Conservation (phyloP, 2,888 invertebrate genomes). For the Cerastoderma edule region DNA sequence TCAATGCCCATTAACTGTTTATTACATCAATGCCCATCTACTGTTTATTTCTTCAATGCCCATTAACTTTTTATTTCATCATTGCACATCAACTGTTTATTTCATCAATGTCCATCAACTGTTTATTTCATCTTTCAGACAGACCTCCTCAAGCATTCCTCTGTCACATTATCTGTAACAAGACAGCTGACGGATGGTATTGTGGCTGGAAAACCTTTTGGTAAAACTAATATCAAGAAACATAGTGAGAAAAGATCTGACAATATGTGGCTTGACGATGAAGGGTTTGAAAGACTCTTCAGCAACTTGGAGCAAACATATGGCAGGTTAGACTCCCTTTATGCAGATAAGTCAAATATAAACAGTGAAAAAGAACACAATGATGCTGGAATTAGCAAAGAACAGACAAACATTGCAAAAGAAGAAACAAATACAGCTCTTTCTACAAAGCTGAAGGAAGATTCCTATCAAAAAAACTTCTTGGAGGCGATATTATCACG, state of each 20-base stretch:
- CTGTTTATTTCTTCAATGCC: too few relatives aligned
- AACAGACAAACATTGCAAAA: constrained; percentile 9
- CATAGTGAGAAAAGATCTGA: background rate
- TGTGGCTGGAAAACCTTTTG: constrained; percentile 58
- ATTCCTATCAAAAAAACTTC: constrained; percentile 13
- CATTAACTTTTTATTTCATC: too few relatives aligned
- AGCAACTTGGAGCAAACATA: constrained; percentile 26
- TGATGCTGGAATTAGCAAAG: background rate
- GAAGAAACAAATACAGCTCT: background rate
- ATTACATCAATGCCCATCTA: too few relatives aligned
- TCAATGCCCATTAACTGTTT: too few relatives aligned
- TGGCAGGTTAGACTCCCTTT: too few relatives aligned
- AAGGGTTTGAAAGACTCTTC: constrained; percentile 26
- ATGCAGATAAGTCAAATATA: too few relatives aligned
- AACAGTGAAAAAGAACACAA: background rate
- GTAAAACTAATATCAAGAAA: background rate
- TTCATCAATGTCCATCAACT: too few relatives aligned
- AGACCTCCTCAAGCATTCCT: constrained; percentile 87
- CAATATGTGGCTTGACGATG: background rate
- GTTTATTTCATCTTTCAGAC: constrained; percentile 83
- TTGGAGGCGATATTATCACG: background rate
- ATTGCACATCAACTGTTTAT: too few relatives aligned
- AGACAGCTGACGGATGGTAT: constrained; percentile 88
- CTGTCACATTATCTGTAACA: constrained; percentile 90
- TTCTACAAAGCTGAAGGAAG: background rate